These are phyloP conservation scores for Ectobius pallidus DNA, from an alignment of 2,888 invertebrate species.

Conservation along the genomic window DNA sequence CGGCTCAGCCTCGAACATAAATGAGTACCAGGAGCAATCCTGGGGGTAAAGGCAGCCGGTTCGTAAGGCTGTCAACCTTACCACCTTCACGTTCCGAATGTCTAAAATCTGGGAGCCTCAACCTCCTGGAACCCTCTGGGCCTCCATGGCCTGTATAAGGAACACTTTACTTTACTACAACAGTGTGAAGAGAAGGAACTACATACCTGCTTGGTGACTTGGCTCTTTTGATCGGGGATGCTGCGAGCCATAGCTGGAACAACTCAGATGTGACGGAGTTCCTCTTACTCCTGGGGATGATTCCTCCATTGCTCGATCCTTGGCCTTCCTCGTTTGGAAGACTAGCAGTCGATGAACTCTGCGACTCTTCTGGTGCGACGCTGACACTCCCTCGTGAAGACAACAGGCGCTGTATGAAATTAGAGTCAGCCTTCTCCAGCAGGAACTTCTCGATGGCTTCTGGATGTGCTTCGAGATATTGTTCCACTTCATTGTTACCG, in stretches of 20 bases:
- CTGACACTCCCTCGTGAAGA: constrained; percentile 45
- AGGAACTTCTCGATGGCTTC: constrained; percentile 69
- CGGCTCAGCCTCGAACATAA: no score
- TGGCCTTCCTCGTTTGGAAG: constrained; percentile 30
- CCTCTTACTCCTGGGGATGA: constrained; percentile 51
- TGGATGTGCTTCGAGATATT: constrained; percentile 31
- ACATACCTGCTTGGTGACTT: constrained; percentile 45
- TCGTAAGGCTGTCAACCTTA: no score
- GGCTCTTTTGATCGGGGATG: constrained; percentile 73
- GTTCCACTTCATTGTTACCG: neutral
- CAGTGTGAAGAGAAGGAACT: no score
- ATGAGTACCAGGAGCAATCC: no score
- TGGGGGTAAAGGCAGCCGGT: no score
- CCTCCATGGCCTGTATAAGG: no score
- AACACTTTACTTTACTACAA: no score
- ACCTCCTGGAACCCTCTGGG: no score
- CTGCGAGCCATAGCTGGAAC: constrained; percentile 83
- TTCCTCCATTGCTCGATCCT: constrained; percentile 15
- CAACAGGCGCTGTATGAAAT: constrained; percentile 67
- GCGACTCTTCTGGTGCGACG: constrained; percentile 8
- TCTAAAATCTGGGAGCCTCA: no score
- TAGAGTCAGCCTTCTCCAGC: constrained; percentile 73
- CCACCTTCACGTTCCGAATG: no score
- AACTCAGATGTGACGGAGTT: constrained; percentile 83
- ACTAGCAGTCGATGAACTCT: constrained; percentile 37